A percentile compares a stretch with the other conserved stretches of the same genome.
Conservation (phyloP, 2,113 vertebrate species). For the Hippocampus comes region DNA sequence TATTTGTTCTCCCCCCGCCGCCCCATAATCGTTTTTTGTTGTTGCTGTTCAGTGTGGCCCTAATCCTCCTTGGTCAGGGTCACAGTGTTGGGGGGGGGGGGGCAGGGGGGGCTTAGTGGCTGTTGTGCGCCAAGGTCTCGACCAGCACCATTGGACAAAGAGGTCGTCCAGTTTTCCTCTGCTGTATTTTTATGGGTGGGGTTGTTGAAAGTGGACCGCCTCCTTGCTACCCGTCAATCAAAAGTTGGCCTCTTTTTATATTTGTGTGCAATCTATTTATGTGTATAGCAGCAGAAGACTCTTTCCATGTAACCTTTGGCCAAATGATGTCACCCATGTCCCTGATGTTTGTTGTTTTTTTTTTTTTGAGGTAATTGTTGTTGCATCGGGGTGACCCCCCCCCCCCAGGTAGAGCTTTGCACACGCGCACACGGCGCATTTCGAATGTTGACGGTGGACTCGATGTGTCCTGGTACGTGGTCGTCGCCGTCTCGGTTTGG, state of each 20-base stretch:
- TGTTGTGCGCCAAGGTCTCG: no score
- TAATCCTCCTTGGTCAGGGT: not conserved
- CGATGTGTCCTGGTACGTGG: not conserved
- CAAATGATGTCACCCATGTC: no score
- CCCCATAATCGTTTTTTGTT: not conserved
- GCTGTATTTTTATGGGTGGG: not conserved
- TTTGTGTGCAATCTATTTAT: not conserved
- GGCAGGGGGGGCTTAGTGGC: not conserved
- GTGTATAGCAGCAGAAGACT: not conserved
- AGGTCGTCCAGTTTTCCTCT: not conserved
- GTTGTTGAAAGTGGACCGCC: not conserved
- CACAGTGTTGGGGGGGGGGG: not conserved
- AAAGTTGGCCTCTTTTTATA: not conserved
- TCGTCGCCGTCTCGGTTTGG: not conserved
- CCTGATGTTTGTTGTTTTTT: not conserved
- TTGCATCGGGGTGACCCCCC: not conserved
- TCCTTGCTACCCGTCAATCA: not conserved
- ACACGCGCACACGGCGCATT: not conserved
- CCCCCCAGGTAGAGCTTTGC: not conserved
- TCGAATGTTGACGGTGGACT: not conserved
- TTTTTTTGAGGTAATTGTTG: not conserved
- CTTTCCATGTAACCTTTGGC: no score
- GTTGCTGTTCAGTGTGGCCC: not conserved
- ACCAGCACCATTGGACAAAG: not conserved
- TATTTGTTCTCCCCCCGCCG: no score